These are phyloP conservation scores for Eleginops maclovinus DNA, from an alignment of 2,113 vertebrate genomes.

Conservation along the genomic window DNA sequence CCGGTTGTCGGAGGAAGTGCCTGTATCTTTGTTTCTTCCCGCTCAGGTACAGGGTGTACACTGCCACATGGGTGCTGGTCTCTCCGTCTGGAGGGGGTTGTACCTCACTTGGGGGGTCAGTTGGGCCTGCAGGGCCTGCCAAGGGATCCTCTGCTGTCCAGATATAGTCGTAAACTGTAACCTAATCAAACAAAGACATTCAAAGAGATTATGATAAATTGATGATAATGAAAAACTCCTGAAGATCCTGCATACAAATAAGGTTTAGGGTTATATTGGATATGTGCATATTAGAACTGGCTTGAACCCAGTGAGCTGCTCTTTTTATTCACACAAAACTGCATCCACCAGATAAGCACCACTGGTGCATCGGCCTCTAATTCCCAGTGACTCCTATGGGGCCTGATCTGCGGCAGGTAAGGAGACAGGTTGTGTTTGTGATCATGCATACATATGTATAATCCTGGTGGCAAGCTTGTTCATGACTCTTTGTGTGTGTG, in stretches of 20 bases:
- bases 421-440: constrained; percentile 66
- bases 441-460: constrained; percentile 57
- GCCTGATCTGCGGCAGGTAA: constrained; percentile 70
- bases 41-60: constrained; percentile 88
- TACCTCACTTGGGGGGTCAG: constrained; percentile 64
- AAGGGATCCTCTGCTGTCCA: constrained; percentile 85
- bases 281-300: background rate
- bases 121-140: constrained; percentile 61
- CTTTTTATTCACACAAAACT: constrained; percentile 28
- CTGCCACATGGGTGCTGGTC: constrained; percentile 83
- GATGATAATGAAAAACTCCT: background rate
- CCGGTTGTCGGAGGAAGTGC: constrained; percentile 90
- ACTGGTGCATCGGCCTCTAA: constrained; percentile 37
- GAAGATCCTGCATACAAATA: background rate
- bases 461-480: constrained; percentile 59
- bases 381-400: constrained; percentile 61
- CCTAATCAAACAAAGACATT: constrained; percentile 85
- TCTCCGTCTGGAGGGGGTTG: constrained; percentile 57
- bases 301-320: constrained; percentile 7
- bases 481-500: constrained; percentile 30
- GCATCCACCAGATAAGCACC: constrained; percentile 43
- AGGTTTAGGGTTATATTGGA: no score
- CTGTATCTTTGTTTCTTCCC: constrained; percentile 87
- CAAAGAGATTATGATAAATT: background rate
- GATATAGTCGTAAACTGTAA: constrained; percentile 92